A percentile compares a stretch with the other conserved stretches of the same genome.
These are phyloP conservation scores for Ephydatia muelleri DNA, from an alignment of 37 sponge, comb jelly and placozoan species.

Conservation along the genomic window DNA sequence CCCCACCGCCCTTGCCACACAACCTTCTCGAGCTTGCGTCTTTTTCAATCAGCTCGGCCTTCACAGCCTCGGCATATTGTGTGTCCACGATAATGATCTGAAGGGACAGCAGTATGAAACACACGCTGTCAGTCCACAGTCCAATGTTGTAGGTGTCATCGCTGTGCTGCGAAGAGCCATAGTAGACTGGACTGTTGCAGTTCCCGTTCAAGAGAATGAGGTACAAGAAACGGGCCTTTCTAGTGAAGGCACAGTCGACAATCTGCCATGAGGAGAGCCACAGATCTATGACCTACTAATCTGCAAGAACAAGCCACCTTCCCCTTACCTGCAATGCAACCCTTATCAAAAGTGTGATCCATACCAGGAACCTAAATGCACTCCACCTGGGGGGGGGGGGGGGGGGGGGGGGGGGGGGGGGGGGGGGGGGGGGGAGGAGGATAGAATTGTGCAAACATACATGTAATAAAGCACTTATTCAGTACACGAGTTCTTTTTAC, in stretches of 20 bases:
- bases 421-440: too few relatives aligned
- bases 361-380: conserved; percentile 31
- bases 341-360: conserved; percentile 30
- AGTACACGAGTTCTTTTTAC: too few relatives aligned
- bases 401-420: too few relatives aligned
- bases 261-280: too few relatives aligned
- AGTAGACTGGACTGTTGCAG: conserved; percentile 39
- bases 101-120: conserved; percentile 58
- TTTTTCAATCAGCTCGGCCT: conserved; percentile 10
- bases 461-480: background rate
- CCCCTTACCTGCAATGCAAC: conserved; percentile 56
- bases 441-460: too few relatives aligned
- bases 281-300: too few relatives aligned
- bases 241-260: conserved; percentile 41
- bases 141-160: conserved; percentile 33
- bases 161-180: conserved; percentile 3
- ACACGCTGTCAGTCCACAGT: conserved; percentile 64
- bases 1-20: background rate
- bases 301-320: too few relatives aligned
- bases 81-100: conserved; percentile 65
- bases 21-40: conserved; percentile 25
- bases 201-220: conserved; percentile 45
- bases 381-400: conserved; percentile 29
- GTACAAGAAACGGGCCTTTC: background rate
- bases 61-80: conserved; percentile 27